Evolutionary conservation across 2,113 vertebrate species (phyloP).

Genomic region (Laticauda laticaudata): DNA sequence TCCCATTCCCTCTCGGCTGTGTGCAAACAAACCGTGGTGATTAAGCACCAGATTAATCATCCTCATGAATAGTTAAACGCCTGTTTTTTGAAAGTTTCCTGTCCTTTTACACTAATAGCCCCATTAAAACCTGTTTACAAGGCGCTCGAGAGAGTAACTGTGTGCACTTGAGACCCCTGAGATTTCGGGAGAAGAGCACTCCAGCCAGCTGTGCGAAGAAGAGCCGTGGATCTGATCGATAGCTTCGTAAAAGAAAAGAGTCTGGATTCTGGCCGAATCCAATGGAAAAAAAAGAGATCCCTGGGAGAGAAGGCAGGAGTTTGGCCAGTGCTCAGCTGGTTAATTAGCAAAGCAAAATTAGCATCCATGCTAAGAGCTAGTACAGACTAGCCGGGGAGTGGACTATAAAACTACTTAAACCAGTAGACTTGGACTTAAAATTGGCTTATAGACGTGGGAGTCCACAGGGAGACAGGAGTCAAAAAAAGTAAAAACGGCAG

Average conservation of each 20-base stretch:
- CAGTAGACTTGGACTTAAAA: background rate
- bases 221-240: constrained; percentile 75
- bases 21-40: constrained; percentile 84
- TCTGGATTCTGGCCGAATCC: constrained; percentile 78
- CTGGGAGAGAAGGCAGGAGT: constrained; percentile 55
- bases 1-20: constrained; percentile 59
- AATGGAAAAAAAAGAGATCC: constrained; percentile 59
- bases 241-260: constrained; percentile 81
- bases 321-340: constrained; percentile 75
- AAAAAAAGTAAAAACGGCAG: background rate
- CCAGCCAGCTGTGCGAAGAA: constrained; percentile 56
- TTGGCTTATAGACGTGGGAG: background rate
- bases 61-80: constrained; percentile 88
- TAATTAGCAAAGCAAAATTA: constrained; percentile 76
- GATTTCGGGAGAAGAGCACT: constrained; percentile 73
- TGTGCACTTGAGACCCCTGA: constrained; percentile 83
- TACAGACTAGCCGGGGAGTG: background rate
- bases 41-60: constrained; percentile 92
- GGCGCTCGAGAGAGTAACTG: constrained; percentile 84
- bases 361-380: background rate
- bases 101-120: constrained; percentile 92
- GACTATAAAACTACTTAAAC: background rate
- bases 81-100: constrained; percentile 87
- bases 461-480: background rate
- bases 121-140: constrained; percentile 95